A percentile compares a stretch with the other conserved stretches of the same genome.
Conservation (phyloP, 2,113 vertebrate species). For the Delphinapterus leucas region DNA sequence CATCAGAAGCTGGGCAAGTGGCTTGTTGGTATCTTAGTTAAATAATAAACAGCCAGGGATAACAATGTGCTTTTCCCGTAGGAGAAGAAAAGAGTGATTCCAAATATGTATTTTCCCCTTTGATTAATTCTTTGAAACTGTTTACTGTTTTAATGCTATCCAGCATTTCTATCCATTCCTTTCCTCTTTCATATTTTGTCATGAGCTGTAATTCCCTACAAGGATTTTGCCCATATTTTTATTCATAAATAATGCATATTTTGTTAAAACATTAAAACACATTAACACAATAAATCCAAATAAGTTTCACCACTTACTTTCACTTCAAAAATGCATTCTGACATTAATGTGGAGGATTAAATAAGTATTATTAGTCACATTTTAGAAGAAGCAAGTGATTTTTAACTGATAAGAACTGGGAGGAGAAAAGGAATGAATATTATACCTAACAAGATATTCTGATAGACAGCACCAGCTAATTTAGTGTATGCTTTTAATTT, state of each 20-base stretch:
- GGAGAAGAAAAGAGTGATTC: not conserved
- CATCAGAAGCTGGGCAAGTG: constrained; percentile 67
- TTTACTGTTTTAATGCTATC: constrained; percentile 42
- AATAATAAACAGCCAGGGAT: constrained; percentile 7
- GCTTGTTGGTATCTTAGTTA: constrained; percentile 56
- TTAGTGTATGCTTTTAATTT: not conserved
- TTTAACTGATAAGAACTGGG: not conserved
- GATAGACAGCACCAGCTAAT: not conserved
- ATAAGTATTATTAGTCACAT: not conserved
- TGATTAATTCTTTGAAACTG: not conserved
- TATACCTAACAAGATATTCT: not conserved
- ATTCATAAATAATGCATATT: not conserved
- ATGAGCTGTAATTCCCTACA: not conserved
- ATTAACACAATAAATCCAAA: not conserved
- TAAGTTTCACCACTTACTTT: not conserved
- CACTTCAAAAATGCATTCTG: not conserved
- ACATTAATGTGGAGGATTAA: not conserved
- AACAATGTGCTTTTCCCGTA: not conserved
- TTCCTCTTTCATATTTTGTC: constrained; percentile 18
- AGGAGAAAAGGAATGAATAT: not conserved
- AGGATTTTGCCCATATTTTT: not conserved
- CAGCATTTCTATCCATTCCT: not conserved
- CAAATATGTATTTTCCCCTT: not conserved
- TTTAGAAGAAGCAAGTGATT: not conserved
- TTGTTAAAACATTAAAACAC: not conserved